Percentiles rank a stretch among this genome's conserved stretches.
Evolutionary conservation across 2,113 vertebrate genomes (phyloP).

Genomic region (Reinhardtius hippoglossoides): DNA sequence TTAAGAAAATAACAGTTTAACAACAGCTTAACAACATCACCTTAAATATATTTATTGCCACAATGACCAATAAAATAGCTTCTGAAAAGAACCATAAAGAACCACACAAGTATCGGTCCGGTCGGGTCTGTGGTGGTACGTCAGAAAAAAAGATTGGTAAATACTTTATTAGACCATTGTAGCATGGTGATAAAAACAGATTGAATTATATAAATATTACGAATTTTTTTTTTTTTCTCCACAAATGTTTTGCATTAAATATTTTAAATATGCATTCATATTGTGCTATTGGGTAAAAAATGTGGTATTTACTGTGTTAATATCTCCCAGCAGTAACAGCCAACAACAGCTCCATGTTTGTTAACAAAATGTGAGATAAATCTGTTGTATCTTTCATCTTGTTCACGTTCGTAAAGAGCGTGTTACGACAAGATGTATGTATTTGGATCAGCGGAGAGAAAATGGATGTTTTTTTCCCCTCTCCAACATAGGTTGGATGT

Average conservation of each 20-base stretch:
- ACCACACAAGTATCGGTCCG: too few relatives aligned
- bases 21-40: not conserved
- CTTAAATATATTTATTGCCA: not conserved
- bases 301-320: not conserved
- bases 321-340: not conserved
- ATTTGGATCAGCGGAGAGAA: conserved; percentile 61
- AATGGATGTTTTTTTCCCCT: conserved; percentile 57
- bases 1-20: not conserved
- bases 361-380: conserved; percentile 30
- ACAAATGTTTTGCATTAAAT: not conserved
- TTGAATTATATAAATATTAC: not conserved
- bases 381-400: conserved; percentile 28
- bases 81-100: too few relatives aligned
- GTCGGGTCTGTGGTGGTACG: too few relatives aligned
- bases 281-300: not conserved
- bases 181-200: too few relatives aligned
- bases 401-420: conserved; percentile 8
- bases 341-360: not conserved
- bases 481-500: conserved; percentile 68
- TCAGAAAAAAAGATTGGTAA: too few relatives aligned
- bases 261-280: conserved; percentile 2
- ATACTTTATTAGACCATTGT: not conserved
- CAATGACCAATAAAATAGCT: not conserved
- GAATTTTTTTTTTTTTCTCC: not conserved
- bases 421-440: conserved; percentile 51